Evolutionary conservation across 2,888 invertebrate species (phyloP).

Genomic region (Zygogramma bicolorata): DNA sequence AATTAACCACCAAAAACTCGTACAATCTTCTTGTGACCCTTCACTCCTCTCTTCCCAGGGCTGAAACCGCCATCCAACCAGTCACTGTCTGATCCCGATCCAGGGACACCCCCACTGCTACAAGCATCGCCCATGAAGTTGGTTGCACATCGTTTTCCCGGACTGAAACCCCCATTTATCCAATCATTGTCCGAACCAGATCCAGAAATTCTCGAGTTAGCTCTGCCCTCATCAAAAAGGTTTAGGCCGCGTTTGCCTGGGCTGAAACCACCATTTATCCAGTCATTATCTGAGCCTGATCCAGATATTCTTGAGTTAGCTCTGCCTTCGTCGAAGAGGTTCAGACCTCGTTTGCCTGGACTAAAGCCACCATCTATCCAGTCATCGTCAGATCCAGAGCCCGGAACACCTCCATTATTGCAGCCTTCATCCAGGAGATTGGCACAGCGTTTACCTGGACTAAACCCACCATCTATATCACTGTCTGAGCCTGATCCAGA

Average conservation of each 20-base stretch:
- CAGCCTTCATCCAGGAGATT: conserved; percentile 59
- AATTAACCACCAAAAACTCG: not conserved
- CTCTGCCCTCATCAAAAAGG: conserved; percentile 70
- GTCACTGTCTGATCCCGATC: conserved; percentile 62
- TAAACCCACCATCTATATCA: conserved; percentile 43
- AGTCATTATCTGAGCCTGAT: conserved; percentile 48
- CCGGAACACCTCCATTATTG: conserved; percentile 46
- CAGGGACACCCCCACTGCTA: conserved; percentile 64
- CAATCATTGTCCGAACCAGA: conserved; percentile 61
- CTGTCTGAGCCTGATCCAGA: conserved; percentile 65
- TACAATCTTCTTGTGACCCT: not conserved
- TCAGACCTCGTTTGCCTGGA: conserved; percentile 57
- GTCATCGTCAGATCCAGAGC: conserved; percentile 46
- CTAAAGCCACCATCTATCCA: conserved; percentile 17
- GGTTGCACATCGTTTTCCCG: conserved; percentile 57
- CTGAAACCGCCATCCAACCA: conserved; percentile 46
- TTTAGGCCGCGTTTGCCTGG: conserved; percentile 59
- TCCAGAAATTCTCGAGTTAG: conserved; percentile 56
- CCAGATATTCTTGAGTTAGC: conserved; percentile 48
- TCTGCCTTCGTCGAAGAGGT: conserved; percentile 68
- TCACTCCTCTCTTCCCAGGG: conserved; percentile 47
- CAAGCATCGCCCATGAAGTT: conserved; percentile 70
- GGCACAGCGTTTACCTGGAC: conserved; percentile 49
- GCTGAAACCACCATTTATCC: conserved; percentile 43
- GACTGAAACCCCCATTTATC: conserved; percentile 44